Percentiles rank a stretch among this genome's conserved stretches.
Conservation (phyloP, 2,888 invertebrate species). For the Ormyrus thymus region DNA sequence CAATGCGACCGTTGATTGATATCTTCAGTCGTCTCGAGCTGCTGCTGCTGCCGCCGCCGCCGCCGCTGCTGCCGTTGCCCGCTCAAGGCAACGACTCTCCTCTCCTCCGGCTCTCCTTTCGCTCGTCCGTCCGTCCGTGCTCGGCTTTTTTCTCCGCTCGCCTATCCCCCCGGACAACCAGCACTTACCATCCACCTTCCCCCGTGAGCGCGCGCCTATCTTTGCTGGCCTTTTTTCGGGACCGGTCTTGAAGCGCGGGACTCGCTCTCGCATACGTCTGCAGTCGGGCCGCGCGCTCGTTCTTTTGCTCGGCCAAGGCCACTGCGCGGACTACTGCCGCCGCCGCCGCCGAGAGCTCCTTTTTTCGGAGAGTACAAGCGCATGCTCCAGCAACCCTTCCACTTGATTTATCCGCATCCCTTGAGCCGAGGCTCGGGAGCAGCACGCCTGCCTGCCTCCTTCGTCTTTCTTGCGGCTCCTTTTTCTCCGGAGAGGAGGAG, state of each 20-base stretch:
- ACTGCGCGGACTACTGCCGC: neutral
- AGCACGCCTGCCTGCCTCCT: conserved; percentile 3
- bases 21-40: conserved; percentile 69
- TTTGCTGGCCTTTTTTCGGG: conserved; percentile 57
- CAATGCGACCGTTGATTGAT: conserved; percentile 73
- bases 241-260: conserved; percentile 41
- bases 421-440: conserved; percentile 44
- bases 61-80: conserved; percentile 39
- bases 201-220: conserved; percentile 40
- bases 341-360: conserved; percentile 5
- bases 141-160: conserved; percentile 50
- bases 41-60: conserved; percentile 57
- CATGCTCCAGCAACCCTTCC: conserved; percentile 66
- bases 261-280: neutral
- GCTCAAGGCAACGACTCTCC: conserved; percentile 47
- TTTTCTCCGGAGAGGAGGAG: neutral
- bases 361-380: conserved; percentile 57
- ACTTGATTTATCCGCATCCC: conserved; percentile 69
- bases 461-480: conserved; percentile 3
- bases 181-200: conserved; percentile 55
- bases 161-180: conserved; percentile 53
- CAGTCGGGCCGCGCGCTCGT: conserved; percentile 16
- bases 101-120: conserved; percentile 27
- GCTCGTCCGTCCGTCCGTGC: conserved; percentile 38
- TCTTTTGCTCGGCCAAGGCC: conserved; percentile 51